These are phyloP conservation scores for Xenops minutus DNA, from an alignment of 2,797 vertebrate species.

Conservation along the genomic window DNA sequence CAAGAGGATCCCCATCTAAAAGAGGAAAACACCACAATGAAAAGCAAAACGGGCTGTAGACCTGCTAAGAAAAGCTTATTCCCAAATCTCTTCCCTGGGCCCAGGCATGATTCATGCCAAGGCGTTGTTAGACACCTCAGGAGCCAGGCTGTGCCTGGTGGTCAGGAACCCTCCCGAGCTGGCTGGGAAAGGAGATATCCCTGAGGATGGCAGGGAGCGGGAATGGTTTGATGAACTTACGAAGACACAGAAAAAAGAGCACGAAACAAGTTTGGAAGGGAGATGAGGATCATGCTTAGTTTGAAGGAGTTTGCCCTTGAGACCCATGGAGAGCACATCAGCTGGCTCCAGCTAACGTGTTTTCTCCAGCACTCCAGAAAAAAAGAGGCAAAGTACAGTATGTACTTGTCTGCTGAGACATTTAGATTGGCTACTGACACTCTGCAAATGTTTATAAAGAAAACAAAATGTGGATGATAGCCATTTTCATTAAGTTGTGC, in stretches of 20 bases:
- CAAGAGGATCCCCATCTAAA: neutral
- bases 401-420: slow-evolving; percentile 77
- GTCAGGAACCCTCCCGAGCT: neutral
- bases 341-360: slow-evolving; percentile 75
- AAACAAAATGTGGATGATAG: slow-evolving; percentile 79
- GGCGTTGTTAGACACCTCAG: neutral
- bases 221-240: neutral
- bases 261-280: slow-evolving; percentile 38
- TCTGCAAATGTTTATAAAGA: slow-evolving; percentile 80
- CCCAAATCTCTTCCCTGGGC: neutral
- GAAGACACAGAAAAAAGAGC: neutral
- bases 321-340: slow-evolving; percentile 71
- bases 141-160: neutral
- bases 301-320: slow-evolving; percentile 71
- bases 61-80: neutral
- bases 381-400: slow-evolving; percentile 63
- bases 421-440: slow-evolving; percentile 81
- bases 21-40: neutral
- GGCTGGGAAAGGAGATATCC: neutral
- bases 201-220: neutral
- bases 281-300: slow-evolving; percentile 37
- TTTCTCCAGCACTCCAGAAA: slow-evolving; percentile 73
- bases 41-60: neutral
- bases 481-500: slow-evolving; percentile 78
- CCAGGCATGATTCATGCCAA: neutral